Percentiles rank a stretch among this genome's conserved stretches.
phyloP scores from a whole-genome alignment of 1,140 invertebrate genomes.

The Homarus americanus region DNA sequence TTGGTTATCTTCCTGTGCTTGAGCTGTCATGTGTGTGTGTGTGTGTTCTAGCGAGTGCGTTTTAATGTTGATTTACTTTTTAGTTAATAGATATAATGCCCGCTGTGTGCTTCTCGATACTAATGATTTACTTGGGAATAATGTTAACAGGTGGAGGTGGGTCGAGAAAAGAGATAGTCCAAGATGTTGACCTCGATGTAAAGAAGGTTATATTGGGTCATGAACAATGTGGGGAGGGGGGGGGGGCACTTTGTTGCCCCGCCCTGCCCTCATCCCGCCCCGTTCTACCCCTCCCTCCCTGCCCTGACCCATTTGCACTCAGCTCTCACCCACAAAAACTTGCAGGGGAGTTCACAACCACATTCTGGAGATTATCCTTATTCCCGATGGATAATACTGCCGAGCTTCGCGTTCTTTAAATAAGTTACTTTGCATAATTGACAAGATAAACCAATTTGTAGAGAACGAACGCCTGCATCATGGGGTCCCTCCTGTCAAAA shows the following conservation, averaged over 20 bases:
- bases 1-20: no score
- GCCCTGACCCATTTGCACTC: neutral
- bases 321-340: neutral
- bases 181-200: neutral
- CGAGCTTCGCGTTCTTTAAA: neutral
- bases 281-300: neutral
- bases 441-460: neutral
- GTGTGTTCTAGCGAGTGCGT: no score
- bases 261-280: neutral
- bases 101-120: no score
- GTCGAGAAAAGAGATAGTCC: no score
- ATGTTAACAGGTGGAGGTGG: no score
- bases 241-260: neutral
- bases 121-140: no score
- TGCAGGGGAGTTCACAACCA: neutral
- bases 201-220: neutral
- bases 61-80: no score
- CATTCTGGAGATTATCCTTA: neutral
- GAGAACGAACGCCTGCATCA: neutral
- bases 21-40: no score
- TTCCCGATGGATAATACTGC: neutral
- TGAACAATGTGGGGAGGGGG: neutral
- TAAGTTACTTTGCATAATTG: neutral
- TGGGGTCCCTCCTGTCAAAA: neutral
- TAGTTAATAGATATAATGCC: no score